phyloP scores from a whole-genome alignment of 2,797 vertebrate genomes.

The Emys orbicularis region DNA sequence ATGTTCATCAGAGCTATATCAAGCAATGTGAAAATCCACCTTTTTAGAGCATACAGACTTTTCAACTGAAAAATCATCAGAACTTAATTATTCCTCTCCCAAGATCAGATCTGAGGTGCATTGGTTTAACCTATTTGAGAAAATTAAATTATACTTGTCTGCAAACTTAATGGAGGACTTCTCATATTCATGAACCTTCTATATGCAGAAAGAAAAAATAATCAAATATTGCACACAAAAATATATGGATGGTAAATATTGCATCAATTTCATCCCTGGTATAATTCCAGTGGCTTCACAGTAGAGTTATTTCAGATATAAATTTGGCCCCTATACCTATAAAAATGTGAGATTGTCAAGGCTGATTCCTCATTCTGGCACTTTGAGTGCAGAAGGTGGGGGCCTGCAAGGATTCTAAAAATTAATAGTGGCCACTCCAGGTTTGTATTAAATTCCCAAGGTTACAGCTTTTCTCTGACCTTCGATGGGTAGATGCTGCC shows the following conservation, averaged over 20 bases:
- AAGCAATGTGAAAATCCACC: constrained; percentile 8
- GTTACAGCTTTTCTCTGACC: no score
- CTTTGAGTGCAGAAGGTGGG: no score
- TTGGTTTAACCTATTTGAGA: constrained; percentile 2
- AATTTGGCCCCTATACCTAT: background rate
- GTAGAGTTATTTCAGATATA: background rate
- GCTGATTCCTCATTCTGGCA: no score
- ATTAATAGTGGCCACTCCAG: no score
- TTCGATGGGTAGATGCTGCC: no score
- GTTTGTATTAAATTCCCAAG: no score
- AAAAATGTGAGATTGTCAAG: background rate
- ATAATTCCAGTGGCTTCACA: constrained; percentile 9
- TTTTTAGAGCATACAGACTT: background rate
- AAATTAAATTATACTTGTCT: constrained; percentile 20
- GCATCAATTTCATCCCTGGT: background rate
- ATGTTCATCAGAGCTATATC: constrained; percentile 18
- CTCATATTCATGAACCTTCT: background rate
- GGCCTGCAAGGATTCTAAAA: no score
- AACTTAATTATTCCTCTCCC: constrained; percentile 15
- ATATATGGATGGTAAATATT: background rate
- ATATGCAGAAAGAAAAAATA: background rate
- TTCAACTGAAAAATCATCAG: constrained; percentile 36
- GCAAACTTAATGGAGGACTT: constrained; percentile 9
- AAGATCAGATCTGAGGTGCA: background rate
- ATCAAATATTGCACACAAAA: constrained; percentile 20